Percentiles rank a stretch among this genome's conserved stretches.
Conservation (phyloP, 2,888 invertebrate species). For the Lutraria lutraria region DNA sequence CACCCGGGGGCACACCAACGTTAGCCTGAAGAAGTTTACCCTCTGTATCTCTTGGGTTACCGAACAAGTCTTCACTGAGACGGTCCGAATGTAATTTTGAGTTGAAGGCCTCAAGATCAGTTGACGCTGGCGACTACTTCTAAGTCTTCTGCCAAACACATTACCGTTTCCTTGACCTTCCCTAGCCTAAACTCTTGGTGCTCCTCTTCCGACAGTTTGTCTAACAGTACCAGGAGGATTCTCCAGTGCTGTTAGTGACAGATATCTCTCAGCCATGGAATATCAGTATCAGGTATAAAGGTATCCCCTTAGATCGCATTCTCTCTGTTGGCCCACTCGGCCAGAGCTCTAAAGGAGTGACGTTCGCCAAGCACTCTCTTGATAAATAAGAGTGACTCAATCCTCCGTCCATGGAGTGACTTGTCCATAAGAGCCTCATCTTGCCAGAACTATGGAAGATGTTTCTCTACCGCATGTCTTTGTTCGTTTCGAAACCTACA, state of each 20-base stretch:
- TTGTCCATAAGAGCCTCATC: not conserved
- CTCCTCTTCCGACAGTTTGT: not conserved
- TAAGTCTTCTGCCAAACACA: not conserved
- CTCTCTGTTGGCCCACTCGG: not conserved
- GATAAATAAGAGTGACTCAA: not conserved
- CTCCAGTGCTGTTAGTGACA: not conserved
- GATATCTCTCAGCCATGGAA: not conserved
- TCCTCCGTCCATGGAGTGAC: not conserved
- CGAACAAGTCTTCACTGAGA: not conserved
- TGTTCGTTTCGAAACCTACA: not conserved
- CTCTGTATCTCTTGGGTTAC: not conserved
- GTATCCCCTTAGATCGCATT: not conserved
- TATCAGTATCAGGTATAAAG: not conserved
- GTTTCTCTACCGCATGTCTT: not conserved
- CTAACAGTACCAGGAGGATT: not conserved
- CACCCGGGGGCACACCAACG: not conserved
- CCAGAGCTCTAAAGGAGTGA: not conserved
- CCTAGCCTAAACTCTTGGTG: not conserved
- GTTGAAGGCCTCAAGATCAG: not conserved
- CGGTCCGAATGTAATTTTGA: conserved; percentile 27
- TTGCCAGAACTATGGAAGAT: not conserved
- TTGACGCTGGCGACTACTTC: not conserved
- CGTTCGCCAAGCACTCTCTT: not conserved
- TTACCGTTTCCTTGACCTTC: not conserved
- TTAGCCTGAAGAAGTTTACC: not conserved